phyloP scores from a whole-genome alignment of 2,888 invertebrate genomes.

The Auanema sp. region DNA sequence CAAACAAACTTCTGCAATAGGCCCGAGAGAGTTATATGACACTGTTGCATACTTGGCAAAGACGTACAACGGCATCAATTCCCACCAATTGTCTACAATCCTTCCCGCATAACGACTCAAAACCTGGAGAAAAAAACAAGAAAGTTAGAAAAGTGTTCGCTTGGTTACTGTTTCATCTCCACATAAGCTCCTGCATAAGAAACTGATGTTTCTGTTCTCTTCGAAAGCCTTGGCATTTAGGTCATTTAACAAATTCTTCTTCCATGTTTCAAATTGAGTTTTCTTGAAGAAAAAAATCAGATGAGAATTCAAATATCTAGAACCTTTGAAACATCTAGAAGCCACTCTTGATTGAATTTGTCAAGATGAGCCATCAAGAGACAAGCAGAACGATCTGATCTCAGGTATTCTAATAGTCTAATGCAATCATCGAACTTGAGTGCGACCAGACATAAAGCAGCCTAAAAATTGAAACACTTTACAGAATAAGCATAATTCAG shows the following conservation, averaged over 20 bases:
- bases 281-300: conserved; percentile 18
- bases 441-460: conserved; percentile 17
- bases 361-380: conserved; percentile 26
- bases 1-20: conserved; percentile 17
- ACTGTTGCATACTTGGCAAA: conserved; percentile 30
- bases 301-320: no score
- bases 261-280: conserved; percentile 24
- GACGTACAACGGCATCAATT: conserved; percentile 36
- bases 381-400: conserved; percentile 15
- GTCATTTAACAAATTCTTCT: conserved; percentile 23
- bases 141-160: not conserved
- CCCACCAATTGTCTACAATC: conserved; percentile 34
- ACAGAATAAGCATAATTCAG: not conserved
- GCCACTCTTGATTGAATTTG: conserved; percentile 22
- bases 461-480: conserved; percentile 12
- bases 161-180: conserved; percentile 28
- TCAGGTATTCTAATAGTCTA: conserved; percentile 18
- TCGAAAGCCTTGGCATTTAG: conserved; percentile 19
- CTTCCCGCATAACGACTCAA: conserved; percentile 20
- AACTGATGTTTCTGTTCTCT: conserved; percentile 26
- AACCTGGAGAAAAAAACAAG: conserved; percentile 4
- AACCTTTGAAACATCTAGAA: conserved; percentile 27
- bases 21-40: conserved; percentile 21
- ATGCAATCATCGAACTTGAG: conserved; percentile 29
- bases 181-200: conserved; percentile 24